Evolutionary conservation across 2,888 invertebrate species (phyloP).

Genomic region (Portevinia maculata): DNA sequence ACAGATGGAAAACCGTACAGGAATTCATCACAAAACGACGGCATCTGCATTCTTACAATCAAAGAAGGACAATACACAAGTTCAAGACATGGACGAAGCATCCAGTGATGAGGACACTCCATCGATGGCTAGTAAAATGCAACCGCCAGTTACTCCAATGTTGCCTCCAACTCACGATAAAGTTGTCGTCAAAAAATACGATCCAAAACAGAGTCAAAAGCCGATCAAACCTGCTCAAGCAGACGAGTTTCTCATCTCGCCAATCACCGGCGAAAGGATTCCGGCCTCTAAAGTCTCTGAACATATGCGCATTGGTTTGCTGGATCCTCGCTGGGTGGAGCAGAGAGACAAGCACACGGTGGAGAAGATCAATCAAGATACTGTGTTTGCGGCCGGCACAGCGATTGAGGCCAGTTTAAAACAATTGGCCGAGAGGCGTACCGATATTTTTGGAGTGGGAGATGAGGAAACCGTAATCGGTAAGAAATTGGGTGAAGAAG

Average conservation of each 20-base stretch:
- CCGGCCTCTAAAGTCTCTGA: slow-evolving; percentile 98
- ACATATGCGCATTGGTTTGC: slow-evolving; percentile 97
- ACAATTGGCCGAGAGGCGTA: slow-evolving; percentile 98
- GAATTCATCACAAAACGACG: slow-evolving; percentile 81
- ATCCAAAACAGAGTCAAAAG: slow-evolving; percentile 92
- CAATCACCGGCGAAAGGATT: slow-evolving; percentile 98
- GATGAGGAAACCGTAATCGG: slow-evolving; percentile 99
- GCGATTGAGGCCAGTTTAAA: slow-evolving; percentile 98
- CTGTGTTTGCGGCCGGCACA: slow-evolving; percentile 85
- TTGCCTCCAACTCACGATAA: slow-evolving; percentile 95
- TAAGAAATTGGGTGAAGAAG: slow-evolving; percentile 97
- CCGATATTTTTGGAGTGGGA: slow-evolving; percentile 99
- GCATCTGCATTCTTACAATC: slow-evolving; percentile 81
- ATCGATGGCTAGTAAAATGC: slow-evolving; percentile 81
- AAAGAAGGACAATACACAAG: slow-evolving; percentile 85
- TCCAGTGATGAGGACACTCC: slow-evolving; percentile 88
- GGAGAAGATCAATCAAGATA: slow-evolving; percentile 96
- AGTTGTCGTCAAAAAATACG: slow-evolving; percentile 98
- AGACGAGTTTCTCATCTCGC: slow-evolving; percentile 97
- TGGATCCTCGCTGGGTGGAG: slow-evolving; percentile 99
- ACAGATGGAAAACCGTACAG: slow-evolving; percentile 86
- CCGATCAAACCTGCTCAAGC: slow-evolving; percentile 86
- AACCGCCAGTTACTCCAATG: slow-evolving; percentile 85
- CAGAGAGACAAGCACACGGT: slow-evolving; percentile 96
- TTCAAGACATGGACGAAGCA: slow-evolving; percentile 97